Percentiles rank a stretch among this genome's conserved stretches.
Evolutionary conservation across 2,797 vertebrate species (phyloP).

Genomic region (Scomberomorus guttatus): DNA sequence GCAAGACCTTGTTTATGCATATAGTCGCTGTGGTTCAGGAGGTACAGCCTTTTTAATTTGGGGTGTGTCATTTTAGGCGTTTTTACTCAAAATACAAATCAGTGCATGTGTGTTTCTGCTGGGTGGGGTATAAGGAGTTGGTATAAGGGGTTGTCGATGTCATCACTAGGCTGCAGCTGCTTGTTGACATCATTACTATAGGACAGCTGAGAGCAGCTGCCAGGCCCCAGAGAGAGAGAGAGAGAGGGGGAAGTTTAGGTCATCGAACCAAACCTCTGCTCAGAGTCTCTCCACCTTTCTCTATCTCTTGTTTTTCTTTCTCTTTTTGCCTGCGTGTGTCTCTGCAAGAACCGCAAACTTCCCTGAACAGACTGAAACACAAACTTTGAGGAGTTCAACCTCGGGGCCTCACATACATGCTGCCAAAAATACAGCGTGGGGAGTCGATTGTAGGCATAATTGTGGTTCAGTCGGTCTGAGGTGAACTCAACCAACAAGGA

Average conservation of each 20-base stretch:
- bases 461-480: conserved; percentile 54
- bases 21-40: no score
- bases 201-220: conserved; percentile 78
- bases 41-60: not conserved
- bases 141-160: conserved; percentile 46
- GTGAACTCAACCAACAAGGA: conserved; percentile 42
- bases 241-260: conserved; percentile 58
- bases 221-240: conserved; percentile 30
- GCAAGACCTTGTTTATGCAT: no score
- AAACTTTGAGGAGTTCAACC: conserved; percentile 40
- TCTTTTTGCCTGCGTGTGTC: not conserved
- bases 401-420: conserved; percentile 21
- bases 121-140: conserved; percentile 19
- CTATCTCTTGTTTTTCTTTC: conserved; percentile 11
- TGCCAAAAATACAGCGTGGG: conserved; percentile 59
- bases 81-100: not conserved
- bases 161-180: conserved; percentile 75
- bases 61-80: no score
- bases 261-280: conserved; percentile 43
- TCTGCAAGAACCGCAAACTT: conserved; percentile 20
- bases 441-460: conserved; percentile 47
- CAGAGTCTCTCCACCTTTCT: conserved; percentile 29
- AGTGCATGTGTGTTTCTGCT: conserved; percentile 29
- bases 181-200: conserved; percentile 74
- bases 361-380: conserved; percentile 32